These are phyloP conservation scores for Spodoptera littoralis DNA, from an alignment of 2,888 invertebrate species.

Conservation along the genomic window DNA sequence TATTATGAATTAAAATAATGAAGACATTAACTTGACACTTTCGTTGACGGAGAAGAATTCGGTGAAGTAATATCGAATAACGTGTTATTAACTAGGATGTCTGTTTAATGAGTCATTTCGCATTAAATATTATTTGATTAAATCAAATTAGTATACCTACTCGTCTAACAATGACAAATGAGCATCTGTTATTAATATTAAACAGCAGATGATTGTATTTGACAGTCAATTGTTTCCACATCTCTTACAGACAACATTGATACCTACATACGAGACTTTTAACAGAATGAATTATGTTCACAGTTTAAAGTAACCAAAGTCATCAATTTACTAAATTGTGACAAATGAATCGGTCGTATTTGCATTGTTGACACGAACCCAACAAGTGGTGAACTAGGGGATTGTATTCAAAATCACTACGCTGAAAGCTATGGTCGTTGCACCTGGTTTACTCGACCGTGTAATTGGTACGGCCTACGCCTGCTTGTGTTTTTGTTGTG, in stretches of 20 bases:
- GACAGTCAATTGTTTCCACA: slow-evolving; percentile 19
- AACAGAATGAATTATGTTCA: slow-evolving; percentile 8
- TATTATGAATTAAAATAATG: not conserved
- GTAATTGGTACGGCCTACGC: slow-evolving; percentile 68
- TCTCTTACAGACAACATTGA: slow-evolving; percentile 4
- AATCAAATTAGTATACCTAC: slow-evolving; percentile 12
- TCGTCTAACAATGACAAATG: slow-evolving; percentile 19
- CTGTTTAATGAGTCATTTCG: not conserved
- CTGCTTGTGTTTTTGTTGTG: slow-evolving; percentile 58
- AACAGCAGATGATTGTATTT: slow-evolving; percentile 17
- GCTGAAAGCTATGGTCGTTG: slow-evolving; percentile 67
- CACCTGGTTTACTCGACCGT: slow-evolving; percentile 75
- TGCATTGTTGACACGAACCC: slow-evolving; percentile 44
- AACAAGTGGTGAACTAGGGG: slow-evolving; percentile 68
- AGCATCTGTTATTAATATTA: slow-evolving; percentile 29
- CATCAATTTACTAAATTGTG: slow-evolving; percentile 52
- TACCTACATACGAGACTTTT: slow-evolving; percentile 4
- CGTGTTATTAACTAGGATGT: not conserved
- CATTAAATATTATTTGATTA: slow-evolving; percentile 3
- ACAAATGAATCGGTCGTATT: slow-evolving; percentile 45
- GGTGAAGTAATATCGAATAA: not conserved
- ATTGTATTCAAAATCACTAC: slow-evolving; percentile 71
- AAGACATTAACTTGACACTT: slow-evolving; percentile 2
- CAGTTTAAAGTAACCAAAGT: slow-evolving; percentile 51
- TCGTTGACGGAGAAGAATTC: not conserved